Evolutionary conservation across 2,888 invertebrate genomes (phyloP).

Genomic region (Drosophila neoperkinsi): DNA sequence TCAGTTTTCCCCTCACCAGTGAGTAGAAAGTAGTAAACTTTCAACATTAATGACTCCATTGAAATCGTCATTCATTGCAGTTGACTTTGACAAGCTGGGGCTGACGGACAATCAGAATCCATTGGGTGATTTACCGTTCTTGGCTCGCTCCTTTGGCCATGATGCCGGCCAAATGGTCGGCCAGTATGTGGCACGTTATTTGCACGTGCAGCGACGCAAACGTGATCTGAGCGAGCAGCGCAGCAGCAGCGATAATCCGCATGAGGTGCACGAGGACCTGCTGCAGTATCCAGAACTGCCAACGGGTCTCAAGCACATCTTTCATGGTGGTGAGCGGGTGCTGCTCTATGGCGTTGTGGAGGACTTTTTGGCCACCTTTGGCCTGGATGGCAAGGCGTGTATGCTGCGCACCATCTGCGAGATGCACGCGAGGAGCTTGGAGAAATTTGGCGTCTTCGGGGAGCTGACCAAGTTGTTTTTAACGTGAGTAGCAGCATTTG

Average conservation of each 20-base stretch:
- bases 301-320: constrained; percentile 86
- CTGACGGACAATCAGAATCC: constrained; percentile 96
- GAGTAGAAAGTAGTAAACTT: constrained; percentile 85
- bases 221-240: constrained; percentile 84
- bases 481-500: constrained; percentile 87
- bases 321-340: constrained; percentile 93
- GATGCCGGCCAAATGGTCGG: constrained; percentile 89
- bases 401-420: constrained; percentile 93
- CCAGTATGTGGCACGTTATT: constrained; percentile 90
- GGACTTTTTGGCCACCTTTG: constrained; percentile 92
- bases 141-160: constrained; percentile 91
- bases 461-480: constrained; percentile 93
- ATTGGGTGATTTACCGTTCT: constrained; percentile 90
- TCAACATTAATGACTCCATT: constrained; percentile 16
- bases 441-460: constrained; percentile 92
- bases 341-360: constrained; percentile 91
- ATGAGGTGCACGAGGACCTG: constrained; percentile 60
- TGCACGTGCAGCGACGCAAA: constrained; percentile 87
- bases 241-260: constrained; percentile 46
- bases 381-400: constrained; percentile 93
- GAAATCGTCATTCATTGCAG: constrained; percentile 85
- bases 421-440: constrained; percentile 92
- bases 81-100: constrained; percentile 94
- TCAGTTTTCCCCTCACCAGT: constrained; percentile 94
- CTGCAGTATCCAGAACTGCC: constrained; percentile 83